Evolutionary conservation across 2,888 invertebrate species (phyloP).

Genomic region (Andricus curvator): DNA sequence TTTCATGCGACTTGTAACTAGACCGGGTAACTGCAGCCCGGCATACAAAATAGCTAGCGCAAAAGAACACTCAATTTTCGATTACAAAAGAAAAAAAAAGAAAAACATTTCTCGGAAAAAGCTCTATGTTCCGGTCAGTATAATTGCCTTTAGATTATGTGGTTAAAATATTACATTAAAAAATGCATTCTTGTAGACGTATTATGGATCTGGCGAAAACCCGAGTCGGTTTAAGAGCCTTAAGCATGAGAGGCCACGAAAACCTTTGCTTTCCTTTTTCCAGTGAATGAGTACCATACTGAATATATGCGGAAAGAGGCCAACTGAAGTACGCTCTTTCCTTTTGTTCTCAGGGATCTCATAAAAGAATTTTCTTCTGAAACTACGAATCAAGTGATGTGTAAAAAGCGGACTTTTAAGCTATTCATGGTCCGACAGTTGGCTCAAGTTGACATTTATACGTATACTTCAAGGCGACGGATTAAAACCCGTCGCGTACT

Average conservation of each 20-base stretch:
- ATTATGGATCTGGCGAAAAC: no score
- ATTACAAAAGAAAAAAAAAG: no score
- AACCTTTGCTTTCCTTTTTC: neutral
- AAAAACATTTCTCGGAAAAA: no score
- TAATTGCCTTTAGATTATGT: no score
- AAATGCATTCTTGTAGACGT: no score
- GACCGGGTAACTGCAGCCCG: no score
- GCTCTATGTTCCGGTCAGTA: no score
- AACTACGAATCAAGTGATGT: neutral
- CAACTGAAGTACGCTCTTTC: neutral
- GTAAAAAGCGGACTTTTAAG: conserved; percentile 4
- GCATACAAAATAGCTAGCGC: no score
- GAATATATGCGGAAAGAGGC: neutral
- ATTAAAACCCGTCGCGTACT: neutral
- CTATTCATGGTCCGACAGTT: neutral
- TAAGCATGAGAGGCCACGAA: neutral
- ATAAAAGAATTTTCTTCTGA: neutral
- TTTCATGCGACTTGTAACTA: no score
- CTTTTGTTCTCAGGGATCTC: neutral
- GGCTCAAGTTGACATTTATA: neutral
- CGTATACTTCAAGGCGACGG: neutral
- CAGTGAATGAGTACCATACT: neutral
- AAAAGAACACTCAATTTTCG: no score
- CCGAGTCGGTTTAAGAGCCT: no score
- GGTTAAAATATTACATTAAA: no score